These are phyloP conservation scores for Hoplodrina ambigua DNA, from an alignment of 2,888 invertebrate species.

Conservation along the genomic window DNA sequence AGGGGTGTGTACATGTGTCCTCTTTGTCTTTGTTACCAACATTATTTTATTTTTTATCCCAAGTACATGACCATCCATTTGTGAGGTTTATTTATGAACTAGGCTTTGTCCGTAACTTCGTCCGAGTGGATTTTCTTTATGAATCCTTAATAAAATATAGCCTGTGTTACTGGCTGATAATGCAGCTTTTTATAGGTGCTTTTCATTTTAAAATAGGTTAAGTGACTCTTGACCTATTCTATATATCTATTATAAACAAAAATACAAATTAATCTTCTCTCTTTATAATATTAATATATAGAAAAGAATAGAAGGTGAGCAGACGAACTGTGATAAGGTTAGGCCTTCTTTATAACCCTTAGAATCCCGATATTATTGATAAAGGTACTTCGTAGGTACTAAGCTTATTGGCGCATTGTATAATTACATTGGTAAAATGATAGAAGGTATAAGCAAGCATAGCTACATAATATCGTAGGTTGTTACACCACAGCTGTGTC, in stretches of 20 bases:
- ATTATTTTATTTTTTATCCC: constrained; percentile 11
- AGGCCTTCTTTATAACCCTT: not conserved
- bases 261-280: no score
- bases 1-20: constrained; percentile 8
- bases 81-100: constrained; percentile 7
- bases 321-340: not conserved
- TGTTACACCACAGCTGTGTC: constrained; percentile 11
- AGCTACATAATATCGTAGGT: not conserved
- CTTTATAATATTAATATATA: no score
- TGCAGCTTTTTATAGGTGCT: no score
- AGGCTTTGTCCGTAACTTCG: no score
- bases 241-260: no score
- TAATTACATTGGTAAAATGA: no score
- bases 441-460: not conserved
- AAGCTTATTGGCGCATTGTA: not conserved
- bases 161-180: no score
- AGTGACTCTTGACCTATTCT: no score
- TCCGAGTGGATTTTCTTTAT: no score
- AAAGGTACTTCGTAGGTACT: not conserved
- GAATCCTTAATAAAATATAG: no score
- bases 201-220: no score
- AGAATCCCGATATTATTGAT: not conserved
- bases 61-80: not conserved
- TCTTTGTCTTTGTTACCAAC: constrained; percentile 4
- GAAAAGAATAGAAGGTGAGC: not conserved